A percentile compares a stretch with the other conserved stretches of the same genome.
These are phyloP conservation scores for Mastacembelus armatus DNA, from an alignment of 2,797 vertebrate species.

Conservation along the genomic window DNA sequence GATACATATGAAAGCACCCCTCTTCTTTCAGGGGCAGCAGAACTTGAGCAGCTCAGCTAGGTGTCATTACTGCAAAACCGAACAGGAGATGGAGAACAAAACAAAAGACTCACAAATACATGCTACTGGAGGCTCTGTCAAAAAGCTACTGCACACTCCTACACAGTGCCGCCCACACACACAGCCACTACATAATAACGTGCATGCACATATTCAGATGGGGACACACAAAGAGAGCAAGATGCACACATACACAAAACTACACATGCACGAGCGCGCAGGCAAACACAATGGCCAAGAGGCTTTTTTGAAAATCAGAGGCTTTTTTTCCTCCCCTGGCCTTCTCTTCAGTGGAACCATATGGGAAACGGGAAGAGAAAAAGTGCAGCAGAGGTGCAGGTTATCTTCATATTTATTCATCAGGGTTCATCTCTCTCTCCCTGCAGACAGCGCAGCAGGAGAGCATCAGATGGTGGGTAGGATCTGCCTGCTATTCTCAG, in stretches of 20 bases:
- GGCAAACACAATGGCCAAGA: constrained; percentile 67
- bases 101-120: constrained; percentile 80
- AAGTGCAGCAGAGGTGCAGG: constrained; percentile 75
- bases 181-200: constrained; percentile 45
- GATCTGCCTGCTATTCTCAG: constrained; percentile 73
- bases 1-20: constrained; percentile 6
- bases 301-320: constrained; percentile 70
- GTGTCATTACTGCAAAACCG: constrained; percentile 65
- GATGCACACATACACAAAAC: constrained; percentile 47
- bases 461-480: constrained; percentile 71
- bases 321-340: constrained; percentile 23
- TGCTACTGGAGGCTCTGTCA: constrained; percentile 80
- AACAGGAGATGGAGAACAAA: constrained; percentile 73
- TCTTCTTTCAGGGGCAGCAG: constrained; percentile 56
- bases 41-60: constrained; percentile 46
- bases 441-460: constrained; percentile 66
- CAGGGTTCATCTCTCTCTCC: constrained; percentile 69
- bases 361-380: constrained; percentile 67
- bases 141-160: constrained; percentile 80
- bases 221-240: constrained; percentile 61
- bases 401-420: constrained; percentile 86
- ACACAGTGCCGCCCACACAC: constrained; percentile 68
- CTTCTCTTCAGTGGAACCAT: constrained; percentile 71
- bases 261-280: constrained; percentile 36
- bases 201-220: constrained; percentile 63